Conservation (phyloP, 2,113 vertebrate species). For the Acanthochromis polyacanthus region DNA sequence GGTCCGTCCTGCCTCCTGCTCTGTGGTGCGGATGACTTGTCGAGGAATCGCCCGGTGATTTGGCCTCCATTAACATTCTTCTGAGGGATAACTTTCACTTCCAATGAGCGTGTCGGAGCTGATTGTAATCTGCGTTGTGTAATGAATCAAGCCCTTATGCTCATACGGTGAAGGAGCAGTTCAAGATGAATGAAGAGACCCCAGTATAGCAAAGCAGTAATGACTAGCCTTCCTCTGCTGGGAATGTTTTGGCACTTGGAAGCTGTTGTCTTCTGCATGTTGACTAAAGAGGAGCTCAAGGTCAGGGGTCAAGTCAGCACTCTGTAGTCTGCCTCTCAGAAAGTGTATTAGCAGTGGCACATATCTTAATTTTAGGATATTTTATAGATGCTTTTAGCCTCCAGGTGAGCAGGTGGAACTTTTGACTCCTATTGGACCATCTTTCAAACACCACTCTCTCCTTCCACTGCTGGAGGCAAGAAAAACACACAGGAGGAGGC, state of each 20-base stretch:
- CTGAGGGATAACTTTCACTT: conserved; percentile 75
- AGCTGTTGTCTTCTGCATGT: neutral
- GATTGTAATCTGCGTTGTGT: conserved; percentile 75
- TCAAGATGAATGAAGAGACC: conserved; percentile 13
- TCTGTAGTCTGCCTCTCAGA: neutral
- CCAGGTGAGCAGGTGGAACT: neutral
- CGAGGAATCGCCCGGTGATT: conserved; percentile 48
- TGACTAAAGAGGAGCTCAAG: conserved; percentile 3
- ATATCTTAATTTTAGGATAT: neutral
- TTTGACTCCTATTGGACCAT: neutral
- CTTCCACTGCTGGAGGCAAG: neutral
- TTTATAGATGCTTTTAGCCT: neutral
- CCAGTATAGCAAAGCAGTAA: neutral
- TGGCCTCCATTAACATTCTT: conserved; percentile 80
- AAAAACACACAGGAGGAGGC: neutral
- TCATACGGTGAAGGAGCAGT: conserved; percentile 34
- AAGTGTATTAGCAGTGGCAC: neutral
- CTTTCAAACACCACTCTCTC: neutral
- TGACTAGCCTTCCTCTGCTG: neutral
- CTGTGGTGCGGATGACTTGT: conserved; percentile 48
- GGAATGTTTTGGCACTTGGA: neutral
- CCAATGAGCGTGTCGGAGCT: conserved; percentile 52
- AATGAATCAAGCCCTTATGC: conserved; percentile 57
- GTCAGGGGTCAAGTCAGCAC: conserved; percentile 13
- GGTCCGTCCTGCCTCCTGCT: conserved; percentile 29